Percentiles rank a stretch among this genome's conserved stretches.
phyloP scores from a whole-genome alignment of 2,113 vertebrate species.

The Egretta garzetta region DNA sequence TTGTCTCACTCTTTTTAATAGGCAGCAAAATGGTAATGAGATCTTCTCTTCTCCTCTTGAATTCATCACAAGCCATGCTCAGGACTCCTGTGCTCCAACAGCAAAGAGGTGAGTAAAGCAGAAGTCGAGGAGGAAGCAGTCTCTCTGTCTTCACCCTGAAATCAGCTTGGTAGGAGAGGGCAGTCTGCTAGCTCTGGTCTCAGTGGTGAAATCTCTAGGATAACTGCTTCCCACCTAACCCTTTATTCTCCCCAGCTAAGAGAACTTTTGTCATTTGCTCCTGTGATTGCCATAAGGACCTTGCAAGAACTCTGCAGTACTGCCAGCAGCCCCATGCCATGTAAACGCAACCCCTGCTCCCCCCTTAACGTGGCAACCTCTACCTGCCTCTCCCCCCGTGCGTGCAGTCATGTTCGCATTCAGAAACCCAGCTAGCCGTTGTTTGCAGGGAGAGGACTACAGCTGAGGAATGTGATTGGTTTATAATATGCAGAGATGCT shows the following conservation, averaged over 20 bases:
- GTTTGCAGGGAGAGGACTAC: neutral
- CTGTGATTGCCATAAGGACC: neutral
- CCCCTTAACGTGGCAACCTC: neutral
- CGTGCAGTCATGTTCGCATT: neutral
- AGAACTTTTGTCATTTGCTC: neutral
- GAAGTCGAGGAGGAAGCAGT: neutral
- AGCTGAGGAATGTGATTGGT: neutral
- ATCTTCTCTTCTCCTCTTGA: neutral
- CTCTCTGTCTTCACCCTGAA: neutral
- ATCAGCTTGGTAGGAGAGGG: neutral
- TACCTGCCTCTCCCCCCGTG: neutral
- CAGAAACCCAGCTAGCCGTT: neutral
- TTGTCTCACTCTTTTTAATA: slow-evolving; percentile 20
- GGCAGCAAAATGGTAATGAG: slow-evolving; percentile 24
- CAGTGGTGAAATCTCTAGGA: neutral
- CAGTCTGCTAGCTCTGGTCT: neutral
- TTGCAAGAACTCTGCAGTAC: neutral
- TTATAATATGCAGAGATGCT: neutral
- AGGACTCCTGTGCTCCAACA: neutral
- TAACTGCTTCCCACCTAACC: neutral
- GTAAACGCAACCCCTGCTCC: neutral
- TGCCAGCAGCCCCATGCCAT: neutral
- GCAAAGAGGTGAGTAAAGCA: neutral
- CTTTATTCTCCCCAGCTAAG: neutral
- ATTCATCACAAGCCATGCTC: neutral